phyloP scores from a whole-genome alignment of 2,113 vertebrate genomes.

The Zosterops pallidus region DNA sequence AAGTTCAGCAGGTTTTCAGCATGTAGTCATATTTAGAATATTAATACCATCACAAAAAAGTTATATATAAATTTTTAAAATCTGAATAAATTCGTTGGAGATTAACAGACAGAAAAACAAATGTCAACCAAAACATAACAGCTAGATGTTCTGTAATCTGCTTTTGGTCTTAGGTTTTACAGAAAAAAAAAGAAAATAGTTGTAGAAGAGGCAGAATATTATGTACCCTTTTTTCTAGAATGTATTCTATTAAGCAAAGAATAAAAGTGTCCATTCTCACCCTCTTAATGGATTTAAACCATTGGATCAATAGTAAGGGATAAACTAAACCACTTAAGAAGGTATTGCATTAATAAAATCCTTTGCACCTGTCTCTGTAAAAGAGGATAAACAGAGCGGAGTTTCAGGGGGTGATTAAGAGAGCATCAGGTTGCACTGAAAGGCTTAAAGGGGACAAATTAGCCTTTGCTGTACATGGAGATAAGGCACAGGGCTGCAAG shows the following conservation, averaged over 20 bases:
- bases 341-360: slow-evolving; percentile 43
- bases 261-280: not conserved
- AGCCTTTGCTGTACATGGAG: slow-evolving; percentile 33
- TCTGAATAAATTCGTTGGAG: not conserved
- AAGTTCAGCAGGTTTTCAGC: not conserved
- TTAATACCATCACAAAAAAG: not conserved
- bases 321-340: slow-evolving; percentile 63
- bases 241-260: slow-evolving; percentile 18
- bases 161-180: not conserved
- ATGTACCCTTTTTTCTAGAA: not conserved
- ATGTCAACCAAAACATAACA: not conserved
- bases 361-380: slow-evolving; percentile 46
- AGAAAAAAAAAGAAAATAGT: too few relatives aligned
- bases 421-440: slow-evolving; percentile 51
- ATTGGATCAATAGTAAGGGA: slow-evolving; percentile 52
- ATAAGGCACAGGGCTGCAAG: slow-evolving; percentile 44
- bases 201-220: not conserved
- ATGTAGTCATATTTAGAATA: not conserved
- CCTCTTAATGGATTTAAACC: slow-evolving; percentile 58
- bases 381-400: slow-evolving; percentile 52
- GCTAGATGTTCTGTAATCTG: not conserved
- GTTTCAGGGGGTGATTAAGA: slow-evolving; percentile 54
- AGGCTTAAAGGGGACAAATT: slow-evolving; percentile 55
- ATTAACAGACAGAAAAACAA: not conserved
- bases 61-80: not conserved